Percentiles rank a stretch among this genome's conserved stretches.
phyloP scores from a whole-genome alignment of 1,140 invertebrate genomes.

The Bradynema listronoti region DNA sequence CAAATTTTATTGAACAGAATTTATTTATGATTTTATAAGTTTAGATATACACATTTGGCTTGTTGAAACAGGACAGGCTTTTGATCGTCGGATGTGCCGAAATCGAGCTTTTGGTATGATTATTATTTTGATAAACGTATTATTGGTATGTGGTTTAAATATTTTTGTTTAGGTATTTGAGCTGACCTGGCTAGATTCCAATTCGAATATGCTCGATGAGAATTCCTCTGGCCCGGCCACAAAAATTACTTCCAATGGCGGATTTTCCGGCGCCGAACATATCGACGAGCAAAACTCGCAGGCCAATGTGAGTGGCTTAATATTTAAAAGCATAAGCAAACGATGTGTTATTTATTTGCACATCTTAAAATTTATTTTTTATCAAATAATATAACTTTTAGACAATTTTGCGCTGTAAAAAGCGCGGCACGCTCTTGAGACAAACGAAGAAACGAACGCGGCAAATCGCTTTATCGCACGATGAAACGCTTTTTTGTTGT shows the following conservation, averaged over 20 bases:
- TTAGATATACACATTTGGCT: conserved; percentile 71
- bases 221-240: conserved; percentile 47
- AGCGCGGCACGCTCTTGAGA: conserved; percentile 71
- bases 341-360: background rate
- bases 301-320: conserved; percentile 44
- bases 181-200: conserved; percentile 58
- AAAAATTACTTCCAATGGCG: conserved; percentile 29
- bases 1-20: background rate
- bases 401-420: conserved; percentile 69
- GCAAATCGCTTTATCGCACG: conserved; percentile 59
- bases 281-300: conserved; percentile 55
- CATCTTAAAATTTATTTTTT: background rate
- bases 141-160: too few species aligned
- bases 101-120: conserved; percentile 71
- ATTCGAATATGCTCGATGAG: conserved; percentile 60
- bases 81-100: conserved; percentile 79
- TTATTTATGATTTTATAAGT: background rate
- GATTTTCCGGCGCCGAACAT: conserved; percentile 36
- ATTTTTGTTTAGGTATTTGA: too few species aligned
- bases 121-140: too few species aligned
- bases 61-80: conserved; percentile 62
- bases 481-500: conserved; percentile 70
- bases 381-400: conserved; percentile 39
- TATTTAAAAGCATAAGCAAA: conserved; percentile 7
- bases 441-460: conserved; percentile 67